Base-by-base conservation (phyloP, 2,797 vertebrate genomes). In the Sebastes taczanowskii region DNA sequence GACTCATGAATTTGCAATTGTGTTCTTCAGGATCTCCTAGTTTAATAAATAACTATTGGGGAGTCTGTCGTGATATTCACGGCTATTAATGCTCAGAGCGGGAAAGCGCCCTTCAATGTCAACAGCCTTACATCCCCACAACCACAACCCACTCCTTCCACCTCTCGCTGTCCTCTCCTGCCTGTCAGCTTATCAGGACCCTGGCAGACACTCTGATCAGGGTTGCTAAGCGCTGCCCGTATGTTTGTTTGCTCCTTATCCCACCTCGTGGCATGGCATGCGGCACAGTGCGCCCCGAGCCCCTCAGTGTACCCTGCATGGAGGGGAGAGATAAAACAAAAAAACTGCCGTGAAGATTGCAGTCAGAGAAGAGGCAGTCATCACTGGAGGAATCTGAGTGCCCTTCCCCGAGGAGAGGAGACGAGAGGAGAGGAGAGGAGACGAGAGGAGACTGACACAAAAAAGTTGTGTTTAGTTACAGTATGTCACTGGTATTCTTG, bases 191-290 rank as follows among this genome's bases (percentile, higher is more conserved):
- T 95, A 96, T 96, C 95, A 94, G 94, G 86, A 78, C 90, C 84
- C 83, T 84, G 89, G 89, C 93, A 96, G 95, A 92, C 93, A 87
- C 87, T 90, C 74, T 90, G 94, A 93, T 91, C 92, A 63, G 81
- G 85, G 92, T 91, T 93, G 91, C 92, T 91, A 91, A 90, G 92
- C 86, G 55, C 88, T 91, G 91, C 84, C 88, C 82, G 69, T 86
- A 86, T 94, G 91, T 95, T 95, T 95, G 94, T 94, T 92, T 94
- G 91, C 87, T 88, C 86, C 93, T 94, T 92, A 94, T 95, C 92
- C 92, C 89, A 86, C 89, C 90, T 92, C 42, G 13, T 88, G 86
- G 90, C 86, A 73, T 82, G 80, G 84, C 80, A 83, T 70, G 87
- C 58, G 20, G 88, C 83, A 85, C 77, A 68, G 71, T 77, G 85